Conservation (phyloP, 2,888 invertebrate genomes). For the Leucophenga montana region DNA sequence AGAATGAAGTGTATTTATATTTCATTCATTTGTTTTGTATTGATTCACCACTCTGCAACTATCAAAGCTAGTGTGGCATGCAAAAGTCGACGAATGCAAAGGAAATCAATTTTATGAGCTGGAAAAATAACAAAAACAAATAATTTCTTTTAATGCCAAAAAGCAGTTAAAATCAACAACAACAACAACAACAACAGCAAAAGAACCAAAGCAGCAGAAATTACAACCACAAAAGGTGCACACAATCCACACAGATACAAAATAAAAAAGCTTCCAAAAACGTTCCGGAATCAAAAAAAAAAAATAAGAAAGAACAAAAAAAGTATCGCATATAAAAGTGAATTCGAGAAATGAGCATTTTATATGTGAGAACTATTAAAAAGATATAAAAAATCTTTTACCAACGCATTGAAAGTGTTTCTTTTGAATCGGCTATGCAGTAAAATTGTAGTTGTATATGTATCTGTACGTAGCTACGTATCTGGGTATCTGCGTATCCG, state of each 20-base stretch:
- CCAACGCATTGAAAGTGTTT: slow-evolving; percentile 50
- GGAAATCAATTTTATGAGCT: slow-evolving; percentile 68
- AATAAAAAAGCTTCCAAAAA: slow-evolving; percentile 46
- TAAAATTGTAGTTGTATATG: background rate
- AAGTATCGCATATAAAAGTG: too few species aligned
- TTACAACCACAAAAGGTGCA: slow-evolving; percentile 30
- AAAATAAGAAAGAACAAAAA: too few species aligned
- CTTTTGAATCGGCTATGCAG: slow-evolving; percentile 50
- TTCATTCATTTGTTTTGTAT: too few species aligned
- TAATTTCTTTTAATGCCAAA: slow-evolving; percentile 45
- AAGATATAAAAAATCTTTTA: slow-evolving; percentile 63
- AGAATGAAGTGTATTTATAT: too few species aligned
- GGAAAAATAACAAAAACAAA: slow-evolving; percentile 54
- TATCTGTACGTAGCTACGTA: background rate
- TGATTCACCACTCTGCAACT: too few species aligned
- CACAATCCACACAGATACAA: slow-evolving; percentile 44
- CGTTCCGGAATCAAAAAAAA: too few species aligned
- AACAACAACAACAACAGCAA: too few species aligned
- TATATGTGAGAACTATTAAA: slow-evolving; percentile 71
- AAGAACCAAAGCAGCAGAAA: too few species aligned
- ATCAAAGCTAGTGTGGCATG: background rate
- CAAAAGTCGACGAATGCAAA: slow-evolving; percentile 30
- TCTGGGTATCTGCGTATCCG: slow-evolving; percentile 6
- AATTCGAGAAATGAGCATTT: background rate
- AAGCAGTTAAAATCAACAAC: slow-evolving; percentile 33